A percentile compares a stretch with the other conserved stretches of the same genome.
These are phyloP conservation scores for Agapornis roseicollis DNA, from an alignment of 2,113 vertebrate species.

Conservation along the genomic window DNA sequence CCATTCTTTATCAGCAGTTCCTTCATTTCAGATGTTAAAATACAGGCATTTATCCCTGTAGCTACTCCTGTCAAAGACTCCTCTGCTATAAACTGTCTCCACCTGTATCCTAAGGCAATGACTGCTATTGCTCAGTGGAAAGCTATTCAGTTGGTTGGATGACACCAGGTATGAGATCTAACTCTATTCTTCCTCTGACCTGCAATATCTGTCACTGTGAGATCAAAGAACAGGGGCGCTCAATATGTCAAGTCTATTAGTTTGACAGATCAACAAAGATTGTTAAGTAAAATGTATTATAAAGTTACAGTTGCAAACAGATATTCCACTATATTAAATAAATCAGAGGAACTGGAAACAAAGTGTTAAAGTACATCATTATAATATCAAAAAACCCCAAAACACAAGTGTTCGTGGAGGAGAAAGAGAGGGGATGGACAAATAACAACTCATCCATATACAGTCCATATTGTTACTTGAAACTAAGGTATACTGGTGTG, in stretches of 20 bases:
- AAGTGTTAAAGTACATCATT: neutral
- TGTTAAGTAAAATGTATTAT: neutral
- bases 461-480: neutral
- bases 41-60: constrained; percentile 51
- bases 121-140: neutral
- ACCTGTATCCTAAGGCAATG: constrained; percentile 51
- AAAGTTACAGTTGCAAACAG: neutral
- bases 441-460: neutral
- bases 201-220: constrained; percentile 29
- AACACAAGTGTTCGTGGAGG: neutral
- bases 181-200: constrained; percentile 5
- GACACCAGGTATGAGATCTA: neutral
- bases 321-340: neutral
- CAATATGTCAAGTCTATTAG: constrained; percentile 6
- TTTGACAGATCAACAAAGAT: neutral
- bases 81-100: constrained; percentile 47
- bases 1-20: constrained; percentile 52
- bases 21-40: constrained; percentile 58
- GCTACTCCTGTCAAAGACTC: constrained; percentile 58
- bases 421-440: neutral
- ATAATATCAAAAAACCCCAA: neutral
- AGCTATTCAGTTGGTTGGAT: neutral
- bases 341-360: neutral
- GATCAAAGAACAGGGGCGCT: constrained; percentile 55
- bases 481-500: neutral